phyloP scores from a whole-genome alignment of 2,797 vertebrate species.

The Ctenochaetus hawaiiensis region DNA sequence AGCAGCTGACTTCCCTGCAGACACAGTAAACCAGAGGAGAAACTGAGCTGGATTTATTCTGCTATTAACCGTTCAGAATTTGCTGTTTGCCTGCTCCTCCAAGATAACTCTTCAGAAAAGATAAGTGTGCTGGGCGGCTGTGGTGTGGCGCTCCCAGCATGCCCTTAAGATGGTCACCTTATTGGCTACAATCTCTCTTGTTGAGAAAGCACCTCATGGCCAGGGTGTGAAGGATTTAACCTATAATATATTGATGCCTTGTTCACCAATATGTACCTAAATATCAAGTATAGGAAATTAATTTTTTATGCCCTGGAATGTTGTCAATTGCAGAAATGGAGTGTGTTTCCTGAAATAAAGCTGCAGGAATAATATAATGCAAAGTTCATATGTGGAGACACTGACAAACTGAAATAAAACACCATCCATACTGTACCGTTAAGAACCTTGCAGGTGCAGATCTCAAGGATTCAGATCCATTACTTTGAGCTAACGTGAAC shows the following conservation, averaged over 20 bases:
- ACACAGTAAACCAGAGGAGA: neutral
- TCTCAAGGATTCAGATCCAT: conserved; percentile 17
- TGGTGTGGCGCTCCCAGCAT: conserved; percentile 21
- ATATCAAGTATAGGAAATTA: conserved; percentile 22
- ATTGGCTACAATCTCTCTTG: conserved; percentile 17
- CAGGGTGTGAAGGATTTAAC: conserved; percentile 22
- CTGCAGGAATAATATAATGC: conserved; percentile 1
- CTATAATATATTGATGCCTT: conserved; percentile 19
- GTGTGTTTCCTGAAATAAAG: conserved; percentile 10
- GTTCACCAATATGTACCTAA: conserved; percentile 30
- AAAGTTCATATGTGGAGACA: conserved; percentile 40
- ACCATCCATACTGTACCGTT: conserved; percentile 14
- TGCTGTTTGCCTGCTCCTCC: neutral
- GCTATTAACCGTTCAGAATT: neutral
- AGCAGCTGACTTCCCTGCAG: too few species aligned
- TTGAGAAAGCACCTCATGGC: conserved; percentile 20
- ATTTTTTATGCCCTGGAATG: conserved; percentile 17
- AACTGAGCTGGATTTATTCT: conserved; percentile 21
- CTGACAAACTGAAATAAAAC: neutral
- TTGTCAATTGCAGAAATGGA: conserved; percentile 6
- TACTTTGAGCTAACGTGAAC: conserved; percentile 47
- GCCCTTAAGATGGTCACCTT: conserved; percentile 41
- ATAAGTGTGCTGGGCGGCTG: conserved; percentile 6
- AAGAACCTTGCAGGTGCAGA: neutral
- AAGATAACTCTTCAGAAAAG: conserved; percentile 5